Base-by-base conservation (phyloP, 2,888 invertebrate genomes). In the Acanthopleura granulata region DNA sequence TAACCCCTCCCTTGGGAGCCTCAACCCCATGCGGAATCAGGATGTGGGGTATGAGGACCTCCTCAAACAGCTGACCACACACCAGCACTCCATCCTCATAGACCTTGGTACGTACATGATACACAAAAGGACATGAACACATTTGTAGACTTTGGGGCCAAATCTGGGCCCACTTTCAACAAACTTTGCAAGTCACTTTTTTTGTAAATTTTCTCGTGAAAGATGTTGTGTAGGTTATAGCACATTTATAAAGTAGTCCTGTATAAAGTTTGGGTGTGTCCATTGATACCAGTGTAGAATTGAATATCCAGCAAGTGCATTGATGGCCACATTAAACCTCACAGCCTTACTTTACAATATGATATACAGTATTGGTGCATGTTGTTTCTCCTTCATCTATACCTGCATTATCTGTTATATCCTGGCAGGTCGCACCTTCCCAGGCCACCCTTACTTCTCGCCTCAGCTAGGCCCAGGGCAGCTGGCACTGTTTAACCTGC, bases 21-120 rank as follows among this genome's bases (percentile, higher is more conserved):
- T 76, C 89, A 93, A 94, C 88, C 81, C 79, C 11, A 74, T 74
- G n/a, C 74, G 80, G 25, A 81, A 81, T 25, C n/a, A 30, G n/a
- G 15, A 77, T 40, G 93, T 94, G 4, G 93, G 95, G 0, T 98
- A 97, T 89, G 93, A 94, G 61, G 92, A 95, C 0, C 92, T 98
- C 6, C 91, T 97, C 29, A 94, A 94, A 62, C 95, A 96, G 79
- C 93, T 98, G 18, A 97, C 98, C 0, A 96, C 97, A 30, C 97
- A 98, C 86, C 98, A 98, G 88, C 98, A 98, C 89, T 97, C 97
- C 0, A 99, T 98, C 84, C 93, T 98, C 69, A 98, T 98, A 74
- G 98, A 98, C 90, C 91, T 98, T 79, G 97, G 96, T 93, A 86
- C 90, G 91, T 78, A n/a, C n/a, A n/a, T n/a, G n/a, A n/a, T n/a